Base-by-base conservation (phyloP, 2,797 vertebrate genomes). In the Cossypha polioptera region DNA sequence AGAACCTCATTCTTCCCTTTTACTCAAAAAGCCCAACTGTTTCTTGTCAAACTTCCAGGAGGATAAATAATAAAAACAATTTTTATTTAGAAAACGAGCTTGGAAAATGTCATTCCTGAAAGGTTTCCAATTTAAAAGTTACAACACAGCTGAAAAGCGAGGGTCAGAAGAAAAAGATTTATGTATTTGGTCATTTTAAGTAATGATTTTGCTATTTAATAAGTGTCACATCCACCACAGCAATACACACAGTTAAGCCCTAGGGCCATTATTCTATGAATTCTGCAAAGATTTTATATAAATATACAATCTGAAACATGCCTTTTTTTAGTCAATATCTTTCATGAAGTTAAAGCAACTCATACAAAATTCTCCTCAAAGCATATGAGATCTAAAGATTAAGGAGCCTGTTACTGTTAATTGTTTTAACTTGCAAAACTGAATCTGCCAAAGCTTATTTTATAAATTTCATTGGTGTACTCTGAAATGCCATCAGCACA, bases 1-100 rank as follows among this genome's bases (percentile, higher is more conserved):
- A 95, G 77, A 96, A 95, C 25, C 86, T 77, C 88, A 91, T 67
- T 89, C 78, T 89, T 91, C 55, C 75, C 88, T 91, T 91, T 66
- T 80, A 90, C 69, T 92, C 91, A 91, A 92, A 95, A 82, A 85
- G 80, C 61, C 25, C 79, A 90, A 94, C 13, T 86, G 61, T 76
- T 91, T 85, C 81, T 85, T 65, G 84, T 61, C 78, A 93, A 93
- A 86, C 13, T 91, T 95, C 55, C 94, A 91, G 58, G 50, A 94
- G 36, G 35, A 95, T 69, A 94, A 94, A 90, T 63, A 83, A 73
- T 29, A 88, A 82, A 85, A 87, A 65, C 36, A 73, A 15, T 31
- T 51, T 92, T 86, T 78, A 67, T 86, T 87, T 79, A 92, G 88
- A 67, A 93, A 95, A 79, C 0, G 1, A 94, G n/a, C 35, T 89